Percentiles rank a stretch among this genome's conserved stretches.
These are phyloP conservation scores for Gila robusta DNA, from an alignment of 2,797 vertebrate species.

Conservation along the genomic window DNA sequence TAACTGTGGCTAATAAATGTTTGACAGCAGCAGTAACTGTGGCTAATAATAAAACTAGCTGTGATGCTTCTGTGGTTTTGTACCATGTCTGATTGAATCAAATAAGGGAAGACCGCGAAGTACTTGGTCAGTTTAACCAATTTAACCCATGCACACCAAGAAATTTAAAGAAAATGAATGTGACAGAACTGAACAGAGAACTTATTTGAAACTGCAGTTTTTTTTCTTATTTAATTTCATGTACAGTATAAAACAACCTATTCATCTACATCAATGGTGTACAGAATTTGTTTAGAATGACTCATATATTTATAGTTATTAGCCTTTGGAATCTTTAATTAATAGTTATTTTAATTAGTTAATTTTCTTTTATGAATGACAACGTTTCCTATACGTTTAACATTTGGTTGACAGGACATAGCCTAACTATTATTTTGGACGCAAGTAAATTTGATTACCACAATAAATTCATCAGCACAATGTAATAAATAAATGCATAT, in stretches of 20 bases:
- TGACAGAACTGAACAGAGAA: not conserved
- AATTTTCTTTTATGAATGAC: not conserved
- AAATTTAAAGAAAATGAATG: not conserved
- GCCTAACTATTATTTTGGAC: not conserved
- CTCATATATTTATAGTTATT: not conserved
- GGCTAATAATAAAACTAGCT: not conserved
- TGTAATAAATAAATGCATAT: not conserved
- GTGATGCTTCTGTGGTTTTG: not conserved
- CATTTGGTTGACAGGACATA: not conserved
- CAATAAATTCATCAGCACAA: not conserved
- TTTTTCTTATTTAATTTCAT: not conserved
- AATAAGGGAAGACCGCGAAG: not conserved
- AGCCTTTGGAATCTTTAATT: not conserved
- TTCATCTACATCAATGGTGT: not conserved
- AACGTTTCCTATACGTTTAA: not conserved
- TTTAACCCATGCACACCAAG: not conserved
- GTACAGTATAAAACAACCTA: not conserved
- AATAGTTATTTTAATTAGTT: not conserved
- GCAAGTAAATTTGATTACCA: not conserved
- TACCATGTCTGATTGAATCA: not conserved
- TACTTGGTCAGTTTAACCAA: not conserved
- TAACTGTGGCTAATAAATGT: slow-evolving; percentile 50
- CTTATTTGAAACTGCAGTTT: not conserved
- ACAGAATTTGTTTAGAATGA: not conserved
- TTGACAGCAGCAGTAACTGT: slow-evolving; percentile 37